Percentiles rank a stretch among this genome's conserved stretches.
These are phyloP conservation scores for Diplazon laetatorius DNA, from an alignment of 2,888 invertebrate species.

Conservation along the genomic window DNA sequence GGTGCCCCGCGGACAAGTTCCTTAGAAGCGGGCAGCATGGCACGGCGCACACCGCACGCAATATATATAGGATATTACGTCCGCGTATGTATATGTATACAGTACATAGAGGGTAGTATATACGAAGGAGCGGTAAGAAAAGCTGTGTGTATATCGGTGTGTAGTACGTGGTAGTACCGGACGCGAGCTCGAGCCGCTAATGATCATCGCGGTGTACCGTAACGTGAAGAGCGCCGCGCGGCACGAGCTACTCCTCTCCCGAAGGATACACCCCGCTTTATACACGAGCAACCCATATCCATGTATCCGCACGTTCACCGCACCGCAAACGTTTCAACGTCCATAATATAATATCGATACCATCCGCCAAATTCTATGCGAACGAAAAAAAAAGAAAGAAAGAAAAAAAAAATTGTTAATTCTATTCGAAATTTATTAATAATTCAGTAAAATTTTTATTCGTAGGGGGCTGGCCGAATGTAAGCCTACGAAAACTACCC, in stretches of 20 bases:
- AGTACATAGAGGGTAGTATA: slow-evolving; percentile 10
- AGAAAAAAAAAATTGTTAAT: too few species aligned
- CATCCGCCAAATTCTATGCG: neutral
- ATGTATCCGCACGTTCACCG: neutral
- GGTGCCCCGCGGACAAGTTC: slow-evolving; percentile 66
- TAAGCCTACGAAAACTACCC: too few species aligned
- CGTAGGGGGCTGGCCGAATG: too few species aligned
- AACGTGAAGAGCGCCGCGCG: slow-evolving; percentile 66
- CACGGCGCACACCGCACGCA: slow-evolving; percentile 32
- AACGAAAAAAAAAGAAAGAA: too few species aligned
- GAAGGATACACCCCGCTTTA: neutral
- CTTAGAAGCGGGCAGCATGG: slow-evolving; percentile 67
- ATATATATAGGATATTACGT: slow-evolving; percentile 4
- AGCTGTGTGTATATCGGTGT: slow-evolving; percentile 51
- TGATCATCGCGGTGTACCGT: slow-evolving; percentile 74
- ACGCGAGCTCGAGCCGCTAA: slow-evolving; percentile 72
- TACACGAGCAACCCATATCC: neutral
- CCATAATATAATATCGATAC: neutral
- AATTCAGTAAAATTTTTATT: neutral
- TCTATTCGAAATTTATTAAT: too few species aligned
- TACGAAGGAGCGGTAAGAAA: slow-evolving; percentile 47
- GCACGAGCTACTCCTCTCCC: slow-evolving; percentile 43
- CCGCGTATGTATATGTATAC: neutral
- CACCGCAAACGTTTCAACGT: neutral
- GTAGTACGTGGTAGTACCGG: slow-evolving; percentile 68